These are phyloP conservation scores for Drosophila mulleri DNA, from an alignment of 2,888 invertebrate genomes.

Conservation along the genomic window DNA sequence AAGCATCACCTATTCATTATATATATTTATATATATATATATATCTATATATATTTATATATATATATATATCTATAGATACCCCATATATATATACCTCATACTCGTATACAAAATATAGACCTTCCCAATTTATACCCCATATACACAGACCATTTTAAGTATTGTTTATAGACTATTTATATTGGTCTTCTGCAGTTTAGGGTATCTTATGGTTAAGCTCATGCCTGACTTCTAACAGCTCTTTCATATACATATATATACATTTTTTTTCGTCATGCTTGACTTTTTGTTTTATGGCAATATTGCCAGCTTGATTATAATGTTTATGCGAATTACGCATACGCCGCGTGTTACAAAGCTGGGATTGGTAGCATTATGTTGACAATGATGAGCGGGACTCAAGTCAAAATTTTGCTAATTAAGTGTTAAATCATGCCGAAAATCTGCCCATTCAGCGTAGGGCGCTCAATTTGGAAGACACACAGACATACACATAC, in stretches of 20 bases:
- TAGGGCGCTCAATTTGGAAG: conserved; percentile 44
- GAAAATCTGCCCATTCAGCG: conserved; percentile 71
- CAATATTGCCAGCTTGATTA: conserved; percentile 53
- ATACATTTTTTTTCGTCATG: no score
- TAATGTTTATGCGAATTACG: conserved; percentile 70
- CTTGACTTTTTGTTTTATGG: conserved; percentile 18
- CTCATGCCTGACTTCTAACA: neutral
- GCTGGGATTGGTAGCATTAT: conserved; percentile 39
- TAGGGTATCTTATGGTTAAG: conserved; percentile 5
- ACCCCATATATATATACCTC: no score
- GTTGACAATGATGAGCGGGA: conserved; percentile 72
- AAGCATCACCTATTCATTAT: no score
- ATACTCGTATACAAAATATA: no score
- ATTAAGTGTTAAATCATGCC: conserved; percentile 81
- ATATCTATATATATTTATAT: no score
- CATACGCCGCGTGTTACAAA: conserved; percentile 54
- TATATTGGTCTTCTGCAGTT: neutral
- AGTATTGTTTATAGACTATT: no score
- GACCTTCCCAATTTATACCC: no score
- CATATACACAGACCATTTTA: no score
- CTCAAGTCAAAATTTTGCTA: conserved; percentile 75
- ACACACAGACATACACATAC: conserved; percentile 14
- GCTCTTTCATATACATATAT: neutral
- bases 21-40: no score
- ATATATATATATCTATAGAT: no score